Conservation (phyloP, 2,113 vertebrate species). For the Melanerpes formicivorus region DNA sequence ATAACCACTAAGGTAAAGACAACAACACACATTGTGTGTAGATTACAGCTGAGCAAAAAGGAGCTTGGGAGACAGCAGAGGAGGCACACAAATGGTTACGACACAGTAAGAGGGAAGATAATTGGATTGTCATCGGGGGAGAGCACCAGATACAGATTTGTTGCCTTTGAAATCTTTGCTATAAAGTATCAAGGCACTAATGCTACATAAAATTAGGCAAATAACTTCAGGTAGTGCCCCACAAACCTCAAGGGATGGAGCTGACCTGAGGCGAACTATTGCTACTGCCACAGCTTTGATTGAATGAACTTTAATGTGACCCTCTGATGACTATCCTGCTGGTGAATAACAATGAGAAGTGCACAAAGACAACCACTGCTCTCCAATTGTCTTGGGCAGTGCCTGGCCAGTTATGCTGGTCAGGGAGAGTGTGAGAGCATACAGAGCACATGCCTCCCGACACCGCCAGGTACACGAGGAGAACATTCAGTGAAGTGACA, state of each 20-base stretch:
- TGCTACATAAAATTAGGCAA: constrained; percentile 62
- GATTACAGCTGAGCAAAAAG: not conserved
- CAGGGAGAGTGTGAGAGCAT: not conserved
- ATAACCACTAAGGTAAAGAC: not conserved
- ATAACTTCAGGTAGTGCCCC: constrained; percentile 59
- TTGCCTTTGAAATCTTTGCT: constrained; percentile 23
- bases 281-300: constrained; percentile 70
- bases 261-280: constrained; percentile 58
- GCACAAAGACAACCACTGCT: constrained; percentile 35
- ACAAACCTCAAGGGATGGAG: constrained; percentile 61
- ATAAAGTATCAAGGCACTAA: constrained; percentile 18
- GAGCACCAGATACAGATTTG: not conserved
- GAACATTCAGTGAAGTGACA: not conserved
- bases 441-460: not conserved
- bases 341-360: constrained; percentile 66
- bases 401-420: not conserved
- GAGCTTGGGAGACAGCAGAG: not conserved
- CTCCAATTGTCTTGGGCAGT: constrained; percentile 2
- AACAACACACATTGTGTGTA: not conserved
- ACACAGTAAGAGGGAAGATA: not conserved
- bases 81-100: not conserved
- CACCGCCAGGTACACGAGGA: too few relatives aligned
- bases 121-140: not conserved
- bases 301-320: constrained; percentile 75
- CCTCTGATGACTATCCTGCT: constrained; percentile 52